phyloP scores from a whole-genome alignment of 2,888 invertebrate genomes.

The Bugula neritina region DNA sequence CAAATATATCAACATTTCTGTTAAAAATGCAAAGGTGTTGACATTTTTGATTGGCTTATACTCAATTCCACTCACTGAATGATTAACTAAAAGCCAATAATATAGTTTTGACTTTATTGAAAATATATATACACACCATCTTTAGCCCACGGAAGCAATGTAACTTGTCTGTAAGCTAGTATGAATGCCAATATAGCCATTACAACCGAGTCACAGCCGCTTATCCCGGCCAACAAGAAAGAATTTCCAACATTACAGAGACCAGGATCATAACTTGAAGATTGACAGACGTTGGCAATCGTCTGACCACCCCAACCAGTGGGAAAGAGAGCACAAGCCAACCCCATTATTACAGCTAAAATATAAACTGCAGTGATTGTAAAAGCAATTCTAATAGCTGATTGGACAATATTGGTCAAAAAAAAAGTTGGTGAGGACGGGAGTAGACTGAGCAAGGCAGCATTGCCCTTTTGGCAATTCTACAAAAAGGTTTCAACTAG shows the following conservation, averaged over 20 bases:
- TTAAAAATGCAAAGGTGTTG: no score
- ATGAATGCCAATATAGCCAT: slow-evolving; percentile 85
- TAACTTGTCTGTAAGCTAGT: slow-evolving; percentile 73
- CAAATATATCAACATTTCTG: no score
- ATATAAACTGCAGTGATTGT: background rate
- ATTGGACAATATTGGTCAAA: no score
- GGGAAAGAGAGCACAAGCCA: slow-evolving; percentile 18
- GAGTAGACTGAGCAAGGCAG: no score
- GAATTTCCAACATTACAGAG: slow-evolving; percentile 46
- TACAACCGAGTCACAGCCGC: slow-evolving; percentile 74
- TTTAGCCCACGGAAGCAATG: slow-evolving; percentile 34
- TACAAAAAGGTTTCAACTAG: no score
- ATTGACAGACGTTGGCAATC: background rate
- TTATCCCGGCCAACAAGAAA: slow-evolving; percentile 83
- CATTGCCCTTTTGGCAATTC: no score
- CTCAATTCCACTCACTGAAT: no score
- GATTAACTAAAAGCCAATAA: no score
- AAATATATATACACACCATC: background rate
- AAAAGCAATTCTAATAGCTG: no score
- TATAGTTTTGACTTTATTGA: background rate
- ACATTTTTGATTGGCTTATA: no score
- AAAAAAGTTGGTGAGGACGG: no score
- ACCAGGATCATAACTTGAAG: slow-evolving; percentile 18
- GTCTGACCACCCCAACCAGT: background rate
- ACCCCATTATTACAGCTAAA: background rate